Evolutionary conservation across 2,888 invertebrate genomes (phyloP), one percentile per base, ranked within the genome.

Genomic region (Cordilura impudica): DNA sequence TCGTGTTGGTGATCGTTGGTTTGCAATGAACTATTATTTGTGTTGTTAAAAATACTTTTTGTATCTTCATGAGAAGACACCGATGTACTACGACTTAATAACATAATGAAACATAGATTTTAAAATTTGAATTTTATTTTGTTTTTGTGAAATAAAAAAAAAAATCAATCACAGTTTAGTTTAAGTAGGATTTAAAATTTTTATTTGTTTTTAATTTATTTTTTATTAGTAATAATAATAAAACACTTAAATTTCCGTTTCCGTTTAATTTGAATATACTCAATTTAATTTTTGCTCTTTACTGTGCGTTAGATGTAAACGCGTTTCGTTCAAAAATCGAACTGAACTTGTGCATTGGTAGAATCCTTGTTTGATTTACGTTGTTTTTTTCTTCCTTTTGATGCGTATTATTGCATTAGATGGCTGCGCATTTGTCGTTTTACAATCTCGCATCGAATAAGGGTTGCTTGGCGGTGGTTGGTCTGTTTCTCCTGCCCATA

Each of bases 391-490:
- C 10, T 35, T 63, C 31, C n/a, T 35, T 31, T 43, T 53, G 19
- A 47, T 65, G 61, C 58, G 78, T 78, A 26, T 45, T n/a, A 39
- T 58, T 69, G 58, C 65, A 65, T 78, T 78, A 78, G 78, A 78
- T 65, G 74, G 70, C 78, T 78, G 78, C 74, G 67, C 75, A 69
- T 78, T 70, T 60, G 53, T 26, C 29, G 53, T 31, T 54, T 35
- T 60, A 19, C 31, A 31, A 45, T 8, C 31, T 66, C 31, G 35
- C 14, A 78, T 49, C 60, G 35, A 65, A 84, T 85, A 88, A 83
- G 87, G 87, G 87, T 86, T 87, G 87, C 88, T 88, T 81, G 81
- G 79, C 87, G 87, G 86, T 87, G 87, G 87, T 87, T 87, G 87
- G 87, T 87, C 86, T 86, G 83, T 83, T 86, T 84, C 86, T 88